These are phyloP conservation scores for Labrus mixtus DNA, from an alignment of 2,113 vertebrate genomes.

Conservation along the genomic window DNA sequence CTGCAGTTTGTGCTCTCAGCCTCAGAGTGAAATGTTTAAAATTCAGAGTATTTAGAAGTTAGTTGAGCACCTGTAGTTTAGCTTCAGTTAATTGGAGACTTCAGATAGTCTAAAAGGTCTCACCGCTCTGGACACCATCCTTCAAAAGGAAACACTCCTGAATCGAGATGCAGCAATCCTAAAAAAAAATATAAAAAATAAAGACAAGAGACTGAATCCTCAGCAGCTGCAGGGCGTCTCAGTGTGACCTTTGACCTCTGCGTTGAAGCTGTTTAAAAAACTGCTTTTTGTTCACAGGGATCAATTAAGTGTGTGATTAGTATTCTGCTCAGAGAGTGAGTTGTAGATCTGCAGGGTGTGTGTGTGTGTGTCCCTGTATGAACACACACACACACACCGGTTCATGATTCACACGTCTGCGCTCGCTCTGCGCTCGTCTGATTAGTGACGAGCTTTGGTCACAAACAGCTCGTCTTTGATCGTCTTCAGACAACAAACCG, in stretches of 20 bases:
- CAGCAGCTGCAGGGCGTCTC: neutral
- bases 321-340: slow-evolving; percentile 21
- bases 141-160: accelerated
- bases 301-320: slow-evolving; percentile 28
- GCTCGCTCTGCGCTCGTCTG: neutral
- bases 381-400: slow-evolving; percentile 2
- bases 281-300: neutral
- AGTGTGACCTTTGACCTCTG: slow-evolving; percentile 24
- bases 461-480: slow-evolving; percentile 12
- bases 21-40: too few species aligned
- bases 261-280: neutral
- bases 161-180: slow-evolving; percentile 11
- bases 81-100: neutral
- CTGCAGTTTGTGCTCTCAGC: too few species aligned
- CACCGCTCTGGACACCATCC: neutral
- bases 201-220: neutral
- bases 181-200: neutral
- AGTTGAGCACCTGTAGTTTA: neutral
- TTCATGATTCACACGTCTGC: neutral
- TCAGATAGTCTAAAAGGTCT: neutral
- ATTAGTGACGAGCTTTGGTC: slow-evolving; percentile 4
- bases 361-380: slow-evolving; percentile 3
- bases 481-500: slow-evolving; percentile 17
- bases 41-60: neutral
- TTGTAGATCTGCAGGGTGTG: neutral